Conservation (phyloP, 2,797 vertebrate genomes). For the Rhinoraja longicauda region DNA sequence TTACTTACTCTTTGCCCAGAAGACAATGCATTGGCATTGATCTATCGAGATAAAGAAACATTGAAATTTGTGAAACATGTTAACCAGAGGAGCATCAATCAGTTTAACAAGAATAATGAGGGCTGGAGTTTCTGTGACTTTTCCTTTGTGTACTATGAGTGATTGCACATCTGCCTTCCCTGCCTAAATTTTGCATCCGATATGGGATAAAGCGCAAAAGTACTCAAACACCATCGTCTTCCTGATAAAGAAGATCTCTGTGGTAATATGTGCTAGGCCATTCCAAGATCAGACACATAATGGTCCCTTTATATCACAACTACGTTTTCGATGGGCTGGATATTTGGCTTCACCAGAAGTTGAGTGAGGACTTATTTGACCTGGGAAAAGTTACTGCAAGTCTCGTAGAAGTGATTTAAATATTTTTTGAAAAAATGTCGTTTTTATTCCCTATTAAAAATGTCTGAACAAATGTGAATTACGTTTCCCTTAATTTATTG, state of each 20-base stretch:
- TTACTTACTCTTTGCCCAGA: slow-evolving; percentile 86
- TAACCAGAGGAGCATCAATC: slow-evolving; percentile 68
- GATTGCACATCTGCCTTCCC: slow-evolving; percentile 46
- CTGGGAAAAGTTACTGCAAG: neutral
- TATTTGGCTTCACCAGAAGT: neutral
- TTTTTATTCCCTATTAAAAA: slow-evolving; percentile 13
- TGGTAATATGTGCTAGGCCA: neutral
- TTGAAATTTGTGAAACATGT: slow-evolving; percentile 91
- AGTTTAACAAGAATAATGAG: slow-evolving; percentile 46
- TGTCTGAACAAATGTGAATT: neutral
- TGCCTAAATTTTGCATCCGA: neutral
- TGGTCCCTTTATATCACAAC: neutral
- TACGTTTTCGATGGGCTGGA: neutral
- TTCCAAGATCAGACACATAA: neutral
- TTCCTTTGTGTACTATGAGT: slow-evolving; percentile 88
- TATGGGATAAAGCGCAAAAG: neutral
- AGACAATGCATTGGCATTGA: slow-evolving; percentile 81
- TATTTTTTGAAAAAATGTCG: neutral
- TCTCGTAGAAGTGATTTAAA: neutral
- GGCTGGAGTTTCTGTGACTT: slow-evolving; percentile 76
- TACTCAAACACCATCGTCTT: neutral
- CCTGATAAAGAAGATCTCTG: neutral
- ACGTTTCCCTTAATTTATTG: neutral
- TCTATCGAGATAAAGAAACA: slow-evolving; percentile 92
- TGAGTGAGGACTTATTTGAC: neutral